Base-by-base conservation (phyloP, 2,888 invertebrate genomes). In the Leuctra nigra region DNA sequence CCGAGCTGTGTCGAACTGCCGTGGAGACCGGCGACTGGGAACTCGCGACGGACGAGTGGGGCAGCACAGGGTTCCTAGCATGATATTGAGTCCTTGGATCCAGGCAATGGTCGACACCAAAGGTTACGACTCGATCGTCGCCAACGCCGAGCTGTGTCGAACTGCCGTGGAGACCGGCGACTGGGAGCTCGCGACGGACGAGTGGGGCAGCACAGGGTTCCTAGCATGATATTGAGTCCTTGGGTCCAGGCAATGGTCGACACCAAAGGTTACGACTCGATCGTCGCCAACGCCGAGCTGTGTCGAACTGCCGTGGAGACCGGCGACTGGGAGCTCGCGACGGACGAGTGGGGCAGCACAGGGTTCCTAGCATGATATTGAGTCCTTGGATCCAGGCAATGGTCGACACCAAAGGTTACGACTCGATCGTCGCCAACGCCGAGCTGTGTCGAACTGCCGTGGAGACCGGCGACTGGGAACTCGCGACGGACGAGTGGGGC, bases 201-300 rank as follows among this genome's bases (percentile, higher is more conserved):
- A 80, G 50, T 92, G 86, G 87, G 71, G 76, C n/a, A n/a, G n/a
- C n/a, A n/a, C n/a, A n/a, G n/a, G n/a, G n/a, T n/a, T n/a, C n/a
- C n/a, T n/a, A n/a, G n/a, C n/a, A n/a, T n/a, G n/a, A n/a, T n/a
- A n/a, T n/a, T n/a, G n/a, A n/a, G n/a, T n/a, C n/a, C n/a, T n/a
- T n/a, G n/a, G n/a, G n/a, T n/a, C 36, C 59, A 77, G 70, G 86
- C 86, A 4, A 75, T 88, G 59, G 79, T 91, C 13, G 90, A 91
- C 69, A 73, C 79, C 46, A 68, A 70, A 53, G 90, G 89, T 0
- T 77, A 80, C 63, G 72, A 78, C 1, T 66, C 68, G 3, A 82
- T 91, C 16, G 77, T 82, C 63, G 66, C 63, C 1, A 70, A 75
- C 1, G 87, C 87, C 0, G 65, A 75, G 38, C 69, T 70, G 60